A percentile compares a stretch with the other conserved stretches of the same genome.
phyloP scores from a whole-genome alignment of 2,113 vertebrate species.

The Tyto alba region DNA sequence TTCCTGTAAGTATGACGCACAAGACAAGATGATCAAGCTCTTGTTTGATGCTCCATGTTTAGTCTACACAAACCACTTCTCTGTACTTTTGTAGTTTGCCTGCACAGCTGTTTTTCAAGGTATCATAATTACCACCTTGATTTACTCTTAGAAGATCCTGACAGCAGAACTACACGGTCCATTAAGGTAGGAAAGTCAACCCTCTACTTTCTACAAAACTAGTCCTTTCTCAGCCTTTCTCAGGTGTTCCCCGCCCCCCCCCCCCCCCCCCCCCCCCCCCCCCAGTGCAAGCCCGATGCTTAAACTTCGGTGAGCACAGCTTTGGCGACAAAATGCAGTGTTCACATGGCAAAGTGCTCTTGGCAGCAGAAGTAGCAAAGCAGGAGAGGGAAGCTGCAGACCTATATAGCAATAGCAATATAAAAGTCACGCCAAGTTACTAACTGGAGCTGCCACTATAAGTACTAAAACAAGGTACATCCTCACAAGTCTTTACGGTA shows the following conservation, averaged over 20 bases:
- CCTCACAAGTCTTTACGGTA: background rate
- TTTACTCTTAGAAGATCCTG: background rate
- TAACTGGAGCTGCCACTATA: background rate
- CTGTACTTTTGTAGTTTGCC: background rate
- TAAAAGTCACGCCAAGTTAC: background rate
- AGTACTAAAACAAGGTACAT: background rate
- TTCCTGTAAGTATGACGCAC: background rate
- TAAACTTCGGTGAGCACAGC: background rate
- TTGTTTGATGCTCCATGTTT: background rate
- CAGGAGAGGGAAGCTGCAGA: background rate
- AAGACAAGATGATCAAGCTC: background rate
- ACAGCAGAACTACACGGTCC: background rate
- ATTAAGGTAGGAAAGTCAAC: background rate
- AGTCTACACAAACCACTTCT: background rate
- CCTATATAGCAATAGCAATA: background rate
- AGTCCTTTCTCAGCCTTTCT: background rate
- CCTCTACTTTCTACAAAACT: background rate
- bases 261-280: accelerated
- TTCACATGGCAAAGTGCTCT: background rate
- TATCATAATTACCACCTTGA: background rate
- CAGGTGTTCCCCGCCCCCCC: accelerated
- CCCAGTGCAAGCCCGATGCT: background rate
- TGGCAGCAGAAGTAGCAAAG: background rate
- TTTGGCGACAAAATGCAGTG: background rate
- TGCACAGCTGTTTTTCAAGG: background rate